Evolutionary conservation across 2,113 vertebrate genomes (phyloP), one percentile per base, ranked within the genome.

Genomic region (Menidia beryllina): DNA sequence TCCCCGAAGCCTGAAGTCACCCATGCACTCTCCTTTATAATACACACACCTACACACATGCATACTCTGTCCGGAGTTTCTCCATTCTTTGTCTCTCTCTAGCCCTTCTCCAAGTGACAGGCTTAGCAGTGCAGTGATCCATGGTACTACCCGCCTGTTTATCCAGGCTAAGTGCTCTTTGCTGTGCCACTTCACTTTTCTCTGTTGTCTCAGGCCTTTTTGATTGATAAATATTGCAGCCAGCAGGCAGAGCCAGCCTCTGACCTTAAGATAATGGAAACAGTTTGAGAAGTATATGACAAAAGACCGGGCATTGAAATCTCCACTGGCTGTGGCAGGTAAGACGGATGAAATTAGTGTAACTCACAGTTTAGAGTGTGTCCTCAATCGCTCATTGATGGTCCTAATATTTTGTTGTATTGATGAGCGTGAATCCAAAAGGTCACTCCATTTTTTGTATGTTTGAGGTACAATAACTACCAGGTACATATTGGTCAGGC

Each of bases 141-240:
- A 82, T 92, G 77, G 72, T 85, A 79, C 61, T 68, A 75, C 74
- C 70, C 23, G 81, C 83, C 91, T 90, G 85, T 90, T 87, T 90
- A 89, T 92, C 86, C 87, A 82, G 84, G 77, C 88, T 90, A 90
- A 91, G 89, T 89, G 89, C 81, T 86, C 90, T 89, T 88, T 88
- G 82, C 84, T 74, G 80, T 83, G 83, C 84, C 80, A 78, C 75
- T 85, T 68, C 70, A 81, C 82, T 89, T 88, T 88, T 70, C 86
- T 86, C 82, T 84, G 85, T 91, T 88, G 88, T 90, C 84, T 90
- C 66, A 60, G 75, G 77, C 77, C 83, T 69, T 71, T 83, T 86
- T 93, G 89, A 93, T 92, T 92, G 91, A 93, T 93, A 89, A 90
- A 91, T 89, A 87, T 86, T 87, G 84, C 77, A 82, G 87, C 76